These are phyloP conservation scores for Lacerta bilineata DNA, from an alignment of 2,797 vertebrate species.

Conservation along the genomic window DNA sequence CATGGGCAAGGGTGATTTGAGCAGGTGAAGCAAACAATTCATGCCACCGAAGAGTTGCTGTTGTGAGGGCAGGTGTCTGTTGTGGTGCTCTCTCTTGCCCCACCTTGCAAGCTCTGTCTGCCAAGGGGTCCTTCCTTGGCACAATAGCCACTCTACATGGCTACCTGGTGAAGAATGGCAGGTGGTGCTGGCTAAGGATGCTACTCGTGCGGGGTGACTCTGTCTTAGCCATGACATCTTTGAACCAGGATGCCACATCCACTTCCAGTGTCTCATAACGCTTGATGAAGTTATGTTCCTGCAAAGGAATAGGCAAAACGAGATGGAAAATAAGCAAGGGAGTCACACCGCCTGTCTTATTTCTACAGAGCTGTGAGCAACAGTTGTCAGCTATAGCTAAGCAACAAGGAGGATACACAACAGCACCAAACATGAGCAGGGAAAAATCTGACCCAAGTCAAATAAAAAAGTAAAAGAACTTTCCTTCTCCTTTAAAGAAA, in stretches of 20 bases:
- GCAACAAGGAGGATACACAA: neutral
- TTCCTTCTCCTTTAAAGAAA: conserved; percentile 6
- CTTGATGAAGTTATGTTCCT: conserved; percentile 94
- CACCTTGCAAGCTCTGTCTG: conserved; percentile 58
- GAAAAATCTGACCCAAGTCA: neutral
- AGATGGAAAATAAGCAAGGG: neutral
- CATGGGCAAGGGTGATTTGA: conserved; percentile 32
- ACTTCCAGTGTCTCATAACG: conserved; percentile 93
- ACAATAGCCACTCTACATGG: conserved; percentile 58
- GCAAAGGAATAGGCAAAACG: neutral
- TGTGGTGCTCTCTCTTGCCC: conserved; percentile 50
- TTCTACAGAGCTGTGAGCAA: neutral
- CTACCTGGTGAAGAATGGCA: conserved; percentile 97
- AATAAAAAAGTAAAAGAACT: neutral
- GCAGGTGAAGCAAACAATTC: conserved; percentile 29
- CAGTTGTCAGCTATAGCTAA: neutral
- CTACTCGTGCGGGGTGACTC: conserved; percentile 94
- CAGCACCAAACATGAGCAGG: no score
- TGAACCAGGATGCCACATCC: conserved; percentile 96
- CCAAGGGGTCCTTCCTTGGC: conserved; percentile 47
- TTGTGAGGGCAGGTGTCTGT: conserved; percentile 20
- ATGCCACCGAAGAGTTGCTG: conserved; percentile 44
- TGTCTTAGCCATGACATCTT: conserved; percentile 94
- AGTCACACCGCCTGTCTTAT: neutral
- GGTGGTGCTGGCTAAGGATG: conserved; percentile 91